phyloP scores from a whole-genome alignment of 2,888 invertebrate species.

The Lamproptera curius region DNA sequence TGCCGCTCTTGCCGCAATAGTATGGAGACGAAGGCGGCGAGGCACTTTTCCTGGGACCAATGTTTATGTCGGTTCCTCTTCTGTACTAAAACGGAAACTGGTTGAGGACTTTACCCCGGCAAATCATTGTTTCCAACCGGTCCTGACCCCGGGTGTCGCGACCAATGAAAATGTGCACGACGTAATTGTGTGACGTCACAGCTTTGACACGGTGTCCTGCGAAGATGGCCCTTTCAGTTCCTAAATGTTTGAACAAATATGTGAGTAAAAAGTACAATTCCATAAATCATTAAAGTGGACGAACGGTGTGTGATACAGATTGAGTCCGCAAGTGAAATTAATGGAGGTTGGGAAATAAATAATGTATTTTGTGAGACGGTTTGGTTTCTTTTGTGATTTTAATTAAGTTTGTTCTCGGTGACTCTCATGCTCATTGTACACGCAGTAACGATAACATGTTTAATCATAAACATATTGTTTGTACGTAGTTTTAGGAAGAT shows the following conservation, averaged over 20 bases:
- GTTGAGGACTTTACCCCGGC: conserved; percentile 78
- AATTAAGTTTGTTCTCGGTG: conserved; percentile 18
- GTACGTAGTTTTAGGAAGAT: conserved; percentile 65
- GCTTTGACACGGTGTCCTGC: conserved; percentile 76
- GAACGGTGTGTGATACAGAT: conserved; percentile 39
- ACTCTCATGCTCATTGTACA: conserved; percentile 45
- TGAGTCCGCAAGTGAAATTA: conserved; percentile 38
- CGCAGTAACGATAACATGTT: conserved; percentile 53
- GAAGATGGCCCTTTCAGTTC: conserved; percentile 77
- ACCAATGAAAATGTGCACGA: conserved; percentile 67
- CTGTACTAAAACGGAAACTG: conserved; percentile 79
- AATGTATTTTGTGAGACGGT: conserved; percentile 21
- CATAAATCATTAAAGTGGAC: conserved; percentile 33
- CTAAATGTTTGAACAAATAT: conserved; percentile 60
- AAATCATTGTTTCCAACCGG: conserved; percentile 78
- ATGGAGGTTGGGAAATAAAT: conserved; percentile 30
- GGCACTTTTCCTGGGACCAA: conserved; percentile 77
- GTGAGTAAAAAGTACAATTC: conserved; percentile 35
- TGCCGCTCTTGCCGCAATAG: conserved; percentile 71
- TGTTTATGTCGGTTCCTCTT: conserved; percentile 79
- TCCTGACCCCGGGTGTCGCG: conserved; percentile 72
- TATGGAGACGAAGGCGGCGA: conserved; percentile 77
- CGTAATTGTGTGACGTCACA: conserved; percentile 83
- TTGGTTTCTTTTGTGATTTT: conserved; percentile 39
- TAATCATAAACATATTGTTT: conserved; percentile 43